These are phyloP conservation scores for Crematogaster levior DNA, from an alignment of 2,888 invertebrate genomes.

Conservation along the genomic window DNA sequence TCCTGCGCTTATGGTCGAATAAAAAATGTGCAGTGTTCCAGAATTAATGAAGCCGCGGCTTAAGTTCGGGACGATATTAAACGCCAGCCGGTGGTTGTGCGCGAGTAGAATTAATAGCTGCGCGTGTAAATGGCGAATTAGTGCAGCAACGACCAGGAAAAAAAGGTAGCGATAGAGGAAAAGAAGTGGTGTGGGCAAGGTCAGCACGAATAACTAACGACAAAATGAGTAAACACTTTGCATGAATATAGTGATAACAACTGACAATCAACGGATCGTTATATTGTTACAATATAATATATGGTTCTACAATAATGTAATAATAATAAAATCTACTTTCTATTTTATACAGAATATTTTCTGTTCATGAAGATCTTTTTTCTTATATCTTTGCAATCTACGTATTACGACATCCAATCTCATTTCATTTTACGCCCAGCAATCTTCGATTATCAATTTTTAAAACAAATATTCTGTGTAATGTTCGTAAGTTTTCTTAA, in stretches of 20 bases:
- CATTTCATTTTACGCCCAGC: neutral
- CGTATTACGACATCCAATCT: neutral
- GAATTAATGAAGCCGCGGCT: constrained; percentile 65
- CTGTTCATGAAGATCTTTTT: neutral
- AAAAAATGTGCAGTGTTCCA: constrained; percentile 39
- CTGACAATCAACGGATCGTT: neutral
- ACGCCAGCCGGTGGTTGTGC: constrained; percentile 48
- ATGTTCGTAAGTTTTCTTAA: no score
- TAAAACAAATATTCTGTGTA: no score
- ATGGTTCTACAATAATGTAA: neutral
- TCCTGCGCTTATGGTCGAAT: constrained; percentile 35
- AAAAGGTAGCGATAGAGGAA: neutral
- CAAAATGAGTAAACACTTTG: constrained; percentile 22
- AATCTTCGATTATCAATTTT: no score
- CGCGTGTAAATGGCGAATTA: constrained; percentile 66
- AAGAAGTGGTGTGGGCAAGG: neutral
- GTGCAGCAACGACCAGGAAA: constrained; percentile 26
- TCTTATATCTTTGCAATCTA: neutral
- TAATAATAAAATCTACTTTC: neutral
- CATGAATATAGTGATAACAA: neutral
- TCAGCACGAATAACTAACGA: constrained; percentile 22
- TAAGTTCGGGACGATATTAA: constrained; percentile 66
- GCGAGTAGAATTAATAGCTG: constrained; percentile 53
- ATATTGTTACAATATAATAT: neutral
- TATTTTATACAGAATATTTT: neutral